A percentile compares a stretch with the other conserved stretches of the same genome.
phyloP scores from a whole-genome alignment of 2,888 invertebrate genomes.

The Ceriagrion tenellum region DNA sequence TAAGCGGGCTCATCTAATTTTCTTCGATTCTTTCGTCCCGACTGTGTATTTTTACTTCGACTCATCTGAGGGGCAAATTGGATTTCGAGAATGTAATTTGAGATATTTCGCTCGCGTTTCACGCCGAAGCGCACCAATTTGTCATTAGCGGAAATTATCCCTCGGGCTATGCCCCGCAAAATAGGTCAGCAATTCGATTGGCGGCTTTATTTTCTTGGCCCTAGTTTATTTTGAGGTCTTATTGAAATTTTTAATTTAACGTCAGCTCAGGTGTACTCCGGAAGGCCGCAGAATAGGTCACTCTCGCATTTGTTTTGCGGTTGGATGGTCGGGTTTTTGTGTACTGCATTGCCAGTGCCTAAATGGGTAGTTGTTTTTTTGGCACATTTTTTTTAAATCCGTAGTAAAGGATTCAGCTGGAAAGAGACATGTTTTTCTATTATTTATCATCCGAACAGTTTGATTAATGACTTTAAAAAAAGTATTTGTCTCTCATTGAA shows the following conservation, averaged over 20 bases:
- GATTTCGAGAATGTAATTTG: conserved; percentile 14
- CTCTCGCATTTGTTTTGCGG: neutral
- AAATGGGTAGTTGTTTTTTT: too few relatives aligned
- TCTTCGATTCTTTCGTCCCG: neutral
- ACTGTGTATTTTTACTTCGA: neutral
- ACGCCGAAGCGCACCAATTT: neutral
- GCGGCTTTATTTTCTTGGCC: neutral
- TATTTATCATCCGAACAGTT: neutral
- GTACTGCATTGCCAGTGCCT: neutral
- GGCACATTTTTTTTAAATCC: too few relatives aligned
- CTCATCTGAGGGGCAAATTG: neutral
- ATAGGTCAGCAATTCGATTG: neutral
- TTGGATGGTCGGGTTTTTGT: neutral
- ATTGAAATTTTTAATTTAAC: neutral
- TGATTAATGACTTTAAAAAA: neutral
- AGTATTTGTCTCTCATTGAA: too few relatives aligned
- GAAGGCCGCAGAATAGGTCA: neutral
- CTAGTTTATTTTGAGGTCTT: neutral
- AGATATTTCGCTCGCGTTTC: neutral
- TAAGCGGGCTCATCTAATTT: neutral
- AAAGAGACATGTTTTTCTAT: neutral
- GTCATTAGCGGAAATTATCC: conserved; percentile 22
- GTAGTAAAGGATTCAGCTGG: too few relatives aligned
- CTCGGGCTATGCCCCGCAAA: neutral
- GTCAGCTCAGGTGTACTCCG: neutral